Percentiles rank a stretch among this genome's conserved stretches.
phyloP scores from a whole-genome alignment of 1,140 invertebrate genomes.

The Pseudomyrmex sp. region DNA sequence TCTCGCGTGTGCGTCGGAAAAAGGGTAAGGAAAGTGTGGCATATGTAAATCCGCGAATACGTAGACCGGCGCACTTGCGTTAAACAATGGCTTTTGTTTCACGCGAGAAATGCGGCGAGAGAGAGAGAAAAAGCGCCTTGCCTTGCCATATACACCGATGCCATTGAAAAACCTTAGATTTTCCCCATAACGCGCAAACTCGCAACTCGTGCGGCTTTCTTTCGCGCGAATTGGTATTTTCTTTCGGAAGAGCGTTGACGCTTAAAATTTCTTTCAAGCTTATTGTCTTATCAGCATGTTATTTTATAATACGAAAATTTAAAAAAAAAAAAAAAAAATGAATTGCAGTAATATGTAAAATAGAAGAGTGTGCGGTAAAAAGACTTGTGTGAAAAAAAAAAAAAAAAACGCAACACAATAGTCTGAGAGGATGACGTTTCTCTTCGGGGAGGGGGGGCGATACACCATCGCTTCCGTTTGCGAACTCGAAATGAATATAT shows the following conservation, averaged over 20 bases:
- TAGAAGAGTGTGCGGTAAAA: neutral
- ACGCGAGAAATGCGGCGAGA: constrained; percentile 24
- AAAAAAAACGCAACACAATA: neutral
- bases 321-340: neutral
- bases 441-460: neutral
- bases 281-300: too few species aligned
- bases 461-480: neutral
- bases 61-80: constrained; percentile 64
- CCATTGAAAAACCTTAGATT: constrained; percentile 47
- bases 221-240: constrained; percentile 11
- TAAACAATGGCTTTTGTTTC: constrained; percentile 73
- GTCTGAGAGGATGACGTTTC: neutral
- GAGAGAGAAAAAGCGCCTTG: neutral
- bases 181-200: neutral
- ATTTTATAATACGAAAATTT: too few species aligned
- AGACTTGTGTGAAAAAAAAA: neutral
- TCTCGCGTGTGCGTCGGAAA: constrained; percentile 27
- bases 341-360: too few species aligned
- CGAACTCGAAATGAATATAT: constrained; percentile 40
- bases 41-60: constrained; percentile 74
- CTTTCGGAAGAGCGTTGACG: constrained; percentile 2
- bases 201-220: neutral
- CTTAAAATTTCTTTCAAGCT: neutral
- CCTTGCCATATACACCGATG: neutral
- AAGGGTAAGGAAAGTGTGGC: constrained; percentile 23